These are phyloP conservation scores for Philopedon plagiatum DNA, from an alignment of 2,888 invertebrate genomes.

Conservation along the genomic window DNA sequence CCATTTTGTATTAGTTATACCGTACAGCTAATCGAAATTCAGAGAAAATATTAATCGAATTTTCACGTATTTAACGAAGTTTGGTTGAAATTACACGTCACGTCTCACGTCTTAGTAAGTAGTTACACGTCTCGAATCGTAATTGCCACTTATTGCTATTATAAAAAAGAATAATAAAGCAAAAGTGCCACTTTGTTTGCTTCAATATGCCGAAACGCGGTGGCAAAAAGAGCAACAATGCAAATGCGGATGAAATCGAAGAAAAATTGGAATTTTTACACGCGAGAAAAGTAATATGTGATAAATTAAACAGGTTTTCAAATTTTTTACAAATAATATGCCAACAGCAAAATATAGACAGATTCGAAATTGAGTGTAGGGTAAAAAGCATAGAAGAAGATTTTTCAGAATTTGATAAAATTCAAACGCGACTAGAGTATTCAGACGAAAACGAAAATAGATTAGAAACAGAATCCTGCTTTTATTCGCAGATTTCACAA, in stretches of 20 bases:
- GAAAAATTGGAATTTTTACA: slow-evolving; percentile 7
- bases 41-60: too few relatives aligned
- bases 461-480: slow-evolving; percentile 1
- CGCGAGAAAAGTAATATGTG: slow-evolving; percentile 10
- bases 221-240: not conserved
- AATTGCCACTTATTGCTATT: too few relatives aligned
- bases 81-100: too few relatives aligned
- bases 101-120: too few relatives aligned
- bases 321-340: slow-evolving; percentile 4
- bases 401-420: slow-evolving; percentile 11
- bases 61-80: too few relatives aligned
- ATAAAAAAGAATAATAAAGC: too few relatives aligned
- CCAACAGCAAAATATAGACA: not conserved
- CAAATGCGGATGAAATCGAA: not conserved
- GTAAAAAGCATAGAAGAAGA: too few relatives aligned
- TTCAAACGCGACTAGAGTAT: slow-evolving; percentile 14
- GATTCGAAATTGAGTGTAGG: not conserved
- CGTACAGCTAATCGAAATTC: too few relatives aligned
- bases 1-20: too few relatives aligned
- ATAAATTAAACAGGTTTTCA: not conserved
- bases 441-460: not conserved
- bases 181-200: too few relatives aligned
- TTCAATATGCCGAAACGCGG: too few relatives aligned
- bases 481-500: slow-evolving; percentile 9
- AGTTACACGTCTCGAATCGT: too few relatives aligned